Conservation (phyloP, 2,113 vertebrate genomes). For the Hemichromis elongatus region DNA sequence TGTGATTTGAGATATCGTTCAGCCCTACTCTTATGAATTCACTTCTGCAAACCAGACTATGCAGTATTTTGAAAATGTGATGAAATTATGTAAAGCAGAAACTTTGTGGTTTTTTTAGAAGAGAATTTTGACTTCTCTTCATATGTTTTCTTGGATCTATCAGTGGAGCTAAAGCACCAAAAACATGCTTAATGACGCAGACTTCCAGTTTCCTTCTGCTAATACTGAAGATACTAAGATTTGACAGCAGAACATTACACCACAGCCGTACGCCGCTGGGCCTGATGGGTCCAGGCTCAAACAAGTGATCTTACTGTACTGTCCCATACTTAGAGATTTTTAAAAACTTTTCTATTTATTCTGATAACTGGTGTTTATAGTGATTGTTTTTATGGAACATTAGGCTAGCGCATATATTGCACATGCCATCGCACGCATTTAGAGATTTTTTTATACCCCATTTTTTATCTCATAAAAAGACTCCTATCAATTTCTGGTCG, state of each 20-base stretch:
- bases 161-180: constrained; percentile 5
- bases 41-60: not conserved
- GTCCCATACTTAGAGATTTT: not conserved
- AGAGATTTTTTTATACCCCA: not conserved
- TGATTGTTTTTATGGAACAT: not conserved
- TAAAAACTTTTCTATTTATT: not conserved
- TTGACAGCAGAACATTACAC: constrained; percentile 35
- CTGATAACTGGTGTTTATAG: not conserved
- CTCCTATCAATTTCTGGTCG: not conserved
- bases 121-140: not conserved
- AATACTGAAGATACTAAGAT: constrained; percentile 10
- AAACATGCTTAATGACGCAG: constrained; percentile 1
- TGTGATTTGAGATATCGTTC: too few species aligned
- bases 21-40: too few species aligned
- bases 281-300: not conserved
- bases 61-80: not conserved
- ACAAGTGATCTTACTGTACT: constrained; percentile 1
- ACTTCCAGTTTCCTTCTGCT: not conserved
- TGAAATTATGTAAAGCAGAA: not conserved
- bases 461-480: not conserved
- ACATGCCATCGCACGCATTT: not conserved
- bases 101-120: not conserved
- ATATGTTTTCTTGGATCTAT: not conserved
- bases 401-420: not conserved
- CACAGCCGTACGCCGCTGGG: constrained; percentile 19